Evolutionary conservation across 1,140 invertebrate genomes (phyloP), one percentile per base, ranked within the genome.

Genomic region (Drosophila hydei): DNA sequence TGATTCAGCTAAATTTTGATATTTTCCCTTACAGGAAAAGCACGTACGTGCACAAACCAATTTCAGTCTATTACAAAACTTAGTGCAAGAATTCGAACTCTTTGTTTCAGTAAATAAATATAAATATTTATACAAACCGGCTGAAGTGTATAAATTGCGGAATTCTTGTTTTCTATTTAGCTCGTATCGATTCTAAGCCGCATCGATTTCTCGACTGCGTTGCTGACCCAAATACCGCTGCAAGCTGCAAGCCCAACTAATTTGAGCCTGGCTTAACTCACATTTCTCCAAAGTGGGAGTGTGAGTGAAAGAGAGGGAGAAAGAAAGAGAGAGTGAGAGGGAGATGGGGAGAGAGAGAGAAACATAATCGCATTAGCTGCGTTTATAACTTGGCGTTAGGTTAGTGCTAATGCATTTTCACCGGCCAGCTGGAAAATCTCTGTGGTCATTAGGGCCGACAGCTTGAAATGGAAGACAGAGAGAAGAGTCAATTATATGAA

Each of bases 321-420:
- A 51, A 51, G 40, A 42, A n/a, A 14, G 38, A 51, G 36, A 16
- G 23, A 36, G 48, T 8, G 48, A 25, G 27, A 19, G 52, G 9
- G 19, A 38, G n/a, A n/a, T n/a, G n/a, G n/a, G n/a, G n/a, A 36
- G 48, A 12, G 48, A 25, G 27, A 19, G 52, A 30, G 19, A 38
- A 21, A 6, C 25, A 25, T 77, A 87, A 87, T 83, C 81, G 81
- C 81, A 85, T 85, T 85, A 87, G 51, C 47, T 43, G 54, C 74
- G 59, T 38, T 56, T 60, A 58, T 38, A 65, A 43, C 33, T 47
- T 54, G 58, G 59, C 50, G 55, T 43, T 61, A 56, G 72, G 62
- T 42, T 67, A 61, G 60, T 71, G 70, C 45, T 69, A 61, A 69
- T 62, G 64, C 58, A 73, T 69, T 61, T 68, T 55, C 64, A 69